Conservation (phyloP, 2,888 invertebrate genomes). For the Callyntrura sp. region DNA sequence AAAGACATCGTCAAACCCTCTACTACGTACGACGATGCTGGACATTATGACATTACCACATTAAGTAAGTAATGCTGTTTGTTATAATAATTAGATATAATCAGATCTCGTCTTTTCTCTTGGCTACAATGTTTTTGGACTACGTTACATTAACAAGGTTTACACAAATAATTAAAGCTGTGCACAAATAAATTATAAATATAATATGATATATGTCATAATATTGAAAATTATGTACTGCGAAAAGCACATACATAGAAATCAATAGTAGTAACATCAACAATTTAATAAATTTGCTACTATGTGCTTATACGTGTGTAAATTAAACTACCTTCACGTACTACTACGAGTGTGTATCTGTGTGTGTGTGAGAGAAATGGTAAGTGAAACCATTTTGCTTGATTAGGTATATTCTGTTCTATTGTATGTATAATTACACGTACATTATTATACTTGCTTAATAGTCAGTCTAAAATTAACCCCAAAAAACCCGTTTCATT, state of each 20-base stretch:
- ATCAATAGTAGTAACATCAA: conserved; percentile 3
- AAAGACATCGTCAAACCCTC: no score
- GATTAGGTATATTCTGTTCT: not conserved
- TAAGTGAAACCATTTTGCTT: conserved; percentile 19
- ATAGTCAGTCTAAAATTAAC: conserved; percentile 77
- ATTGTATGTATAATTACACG: not conserved
- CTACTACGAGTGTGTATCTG: conserved; percentile 26
- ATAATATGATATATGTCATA: conserved; percentile 21
- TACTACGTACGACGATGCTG: conserved; percentile 12
- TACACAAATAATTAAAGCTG: conserved; percentile 71
- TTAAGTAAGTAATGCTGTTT: no score
- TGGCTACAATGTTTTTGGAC: conserved; percentile 56
- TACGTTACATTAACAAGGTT: conserved; percentile 56
- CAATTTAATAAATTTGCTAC: conserved; percentile 34
- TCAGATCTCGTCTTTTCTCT: conserved; percentile 67
- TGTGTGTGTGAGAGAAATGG: not conserved
- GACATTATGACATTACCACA: no score
- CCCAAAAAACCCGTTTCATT: conserved; percentile 70
- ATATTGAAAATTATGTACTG: no score
- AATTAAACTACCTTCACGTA: conserved; percentile 12
- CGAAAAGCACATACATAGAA: conserved; percentile 21
- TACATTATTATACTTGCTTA: conserved; percentile 1
- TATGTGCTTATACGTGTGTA: not conserved
- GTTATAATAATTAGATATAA: conserved; percentile 14
- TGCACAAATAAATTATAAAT: conserved; percentile 55